Evolutionary conservation across 2,113 vertebrate genomes (phyloP).

Genomic region (Furnarius figulus): DNA sequence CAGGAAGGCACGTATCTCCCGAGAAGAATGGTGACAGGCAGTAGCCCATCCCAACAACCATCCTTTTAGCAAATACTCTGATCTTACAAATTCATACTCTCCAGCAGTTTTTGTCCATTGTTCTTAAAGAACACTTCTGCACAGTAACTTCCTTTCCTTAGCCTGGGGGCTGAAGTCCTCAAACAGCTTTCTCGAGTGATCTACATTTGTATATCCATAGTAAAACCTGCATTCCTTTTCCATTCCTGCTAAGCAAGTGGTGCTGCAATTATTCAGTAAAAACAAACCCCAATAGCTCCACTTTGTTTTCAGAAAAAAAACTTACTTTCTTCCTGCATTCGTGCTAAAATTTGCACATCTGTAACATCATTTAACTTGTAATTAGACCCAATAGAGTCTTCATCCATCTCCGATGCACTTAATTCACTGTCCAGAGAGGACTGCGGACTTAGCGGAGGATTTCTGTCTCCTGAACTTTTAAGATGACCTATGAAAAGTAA

Average conservation of each 20-base stretch:
- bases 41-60: background rate
- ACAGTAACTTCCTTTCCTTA: background rate
- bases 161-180: background rate
- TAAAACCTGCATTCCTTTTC: background rate
- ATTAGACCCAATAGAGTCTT: slow-evolving; percentile 96
- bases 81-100: background rate
- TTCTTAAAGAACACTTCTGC: background rate
- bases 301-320: slow-evolving; percentile 1
- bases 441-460: slow-evolving; percentile 90
- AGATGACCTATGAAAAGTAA: slow-evolving; percentile 80
- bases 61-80: background rate
- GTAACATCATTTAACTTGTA: slow-evolving; percentile 99
- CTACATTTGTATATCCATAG: background rate
- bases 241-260: background rate
- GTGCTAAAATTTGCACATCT: slow-evolving; percentile 95
- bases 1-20: accelerated
- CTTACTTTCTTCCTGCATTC: slow-evolving; percentile 99
- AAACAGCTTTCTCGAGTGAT: background rate
- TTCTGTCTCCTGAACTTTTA: slow-evolving; percentile 87
- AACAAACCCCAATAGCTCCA: background rate
- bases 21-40: background rate
- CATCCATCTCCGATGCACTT: slow-evolving; percentile 98
- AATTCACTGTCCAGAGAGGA: slow-evolving; percentile 97
- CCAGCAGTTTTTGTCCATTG: background rate
- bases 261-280: background rate